These are phyloP conservation scores for Mactromeris polynyma DNA, from an alignment of 2,888 invertebrate genomes.

Conservation along the genomic window DNA sequence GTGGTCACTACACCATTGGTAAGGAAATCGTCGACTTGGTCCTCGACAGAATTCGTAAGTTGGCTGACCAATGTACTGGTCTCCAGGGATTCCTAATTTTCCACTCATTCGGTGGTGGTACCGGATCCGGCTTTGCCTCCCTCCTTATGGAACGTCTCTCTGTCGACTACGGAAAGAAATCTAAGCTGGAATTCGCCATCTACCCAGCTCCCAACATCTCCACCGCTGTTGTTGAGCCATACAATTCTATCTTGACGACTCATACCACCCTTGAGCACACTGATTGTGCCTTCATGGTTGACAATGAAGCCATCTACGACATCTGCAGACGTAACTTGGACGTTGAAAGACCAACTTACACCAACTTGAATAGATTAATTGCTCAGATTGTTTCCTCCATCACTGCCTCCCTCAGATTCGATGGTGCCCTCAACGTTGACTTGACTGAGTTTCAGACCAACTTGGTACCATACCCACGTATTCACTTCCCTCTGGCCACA, in stretches of 20 bases:
- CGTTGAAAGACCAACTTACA: slow-evolving; percentile 95
- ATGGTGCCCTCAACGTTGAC: slow-evolving; percentile 85
- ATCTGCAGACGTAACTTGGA: slow-evolving; percentile 89
- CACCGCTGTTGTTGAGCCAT: slow-evolving; percentile 85
- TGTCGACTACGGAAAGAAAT: too few relatives aligned
- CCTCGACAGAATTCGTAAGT: too few relatives aligned
- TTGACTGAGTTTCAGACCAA: slow-evolving; percentile 88
- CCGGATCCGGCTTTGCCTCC: too few relatives aligned
- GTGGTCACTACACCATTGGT: too few relatives aligned
- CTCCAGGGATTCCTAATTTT: too few relatives aligned
- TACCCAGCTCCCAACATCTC: too few relatives aligned
- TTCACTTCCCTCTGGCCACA: slow-evolving; percentile 94
- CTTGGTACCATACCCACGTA: slow-evolving; percentile 88
- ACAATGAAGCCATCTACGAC: slow-evolving; percentile 93
- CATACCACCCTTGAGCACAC: slow-evolving; percentile 85
- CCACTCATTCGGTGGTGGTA: too few relatives aligned
- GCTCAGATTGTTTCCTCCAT: slow-evolving; percentile 91
- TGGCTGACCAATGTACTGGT: too few relatives aligned
- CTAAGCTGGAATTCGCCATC: too few relatives aligned
- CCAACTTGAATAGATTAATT: slow-evolving; percentile 89
- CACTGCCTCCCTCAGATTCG: slow-evolving; percentile 86
- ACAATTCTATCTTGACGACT: slow-evolving; percentile 85
- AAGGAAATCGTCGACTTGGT: too few relatives aligned
- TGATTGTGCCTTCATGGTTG: slow-evolving; percentile 92
- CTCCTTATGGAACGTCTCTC: too few relatives aligned